phyloP scores from a whole-genome alignment of 2,888 invertebrate species.

The Gryllus longicercus region DNA sequence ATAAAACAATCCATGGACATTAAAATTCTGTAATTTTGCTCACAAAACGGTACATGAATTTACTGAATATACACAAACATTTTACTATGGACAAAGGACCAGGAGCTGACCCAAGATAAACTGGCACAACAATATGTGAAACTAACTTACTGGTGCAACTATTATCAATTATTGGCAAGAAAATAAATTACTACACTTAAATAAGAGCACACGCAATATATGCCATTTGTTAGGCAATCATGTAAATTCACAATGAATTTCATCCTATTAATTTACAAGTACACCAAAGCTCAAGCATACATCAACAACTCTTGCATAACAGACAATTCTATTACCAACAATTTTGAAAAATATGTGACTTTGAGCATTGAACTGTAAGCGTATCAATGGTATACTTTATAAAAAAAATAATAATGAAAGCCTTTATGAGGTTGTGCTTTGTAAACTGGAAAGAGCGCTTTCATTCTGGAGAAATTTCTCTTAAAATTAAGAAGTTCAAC shows the following conservation, averaged over 20 bases:
- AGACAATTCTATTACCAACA: background rate
- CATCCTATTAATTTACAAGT: background rate
- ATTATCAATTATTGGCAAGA: background rate
- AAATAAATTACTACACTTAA: background rate
- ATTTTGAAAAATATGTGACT: background rate
- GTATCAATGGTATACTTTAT: constrained; percentile 1
- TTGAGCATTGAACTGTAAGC: constrained; percentile 2
- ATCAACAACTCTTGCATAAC: background rate
- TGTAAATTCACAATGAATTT: background rate
- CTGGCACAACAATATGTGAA: background rate
- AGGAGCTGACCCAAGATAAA: background rate
- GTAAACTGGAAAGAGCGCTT: too few species aligned
- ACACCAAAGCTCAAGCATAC: background rate
- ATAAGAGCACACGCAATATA: background rate
- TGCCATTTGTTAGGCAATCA: too few species aligned
- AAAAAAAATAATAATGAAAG: too few species aligned
- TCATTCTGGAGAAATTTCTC: too few species aligned
- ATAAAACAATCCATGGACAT: background rate
- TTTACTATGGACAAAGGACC: background rate
- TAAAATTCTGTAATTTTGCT: background rate
- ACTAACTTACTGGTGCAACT: too few species aligned
- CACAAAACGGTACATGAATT: background rate
- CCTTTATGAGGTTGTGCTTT: too few species aligned
- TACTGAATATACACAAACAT: background rate
- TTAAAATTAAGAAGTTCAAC: too few species aligned